These are phyloP conservation scores for Phaetusa simplex DNA, from an alignment of 2,113 vertebrate genomes.

Conservation along the genomic window DNA sequence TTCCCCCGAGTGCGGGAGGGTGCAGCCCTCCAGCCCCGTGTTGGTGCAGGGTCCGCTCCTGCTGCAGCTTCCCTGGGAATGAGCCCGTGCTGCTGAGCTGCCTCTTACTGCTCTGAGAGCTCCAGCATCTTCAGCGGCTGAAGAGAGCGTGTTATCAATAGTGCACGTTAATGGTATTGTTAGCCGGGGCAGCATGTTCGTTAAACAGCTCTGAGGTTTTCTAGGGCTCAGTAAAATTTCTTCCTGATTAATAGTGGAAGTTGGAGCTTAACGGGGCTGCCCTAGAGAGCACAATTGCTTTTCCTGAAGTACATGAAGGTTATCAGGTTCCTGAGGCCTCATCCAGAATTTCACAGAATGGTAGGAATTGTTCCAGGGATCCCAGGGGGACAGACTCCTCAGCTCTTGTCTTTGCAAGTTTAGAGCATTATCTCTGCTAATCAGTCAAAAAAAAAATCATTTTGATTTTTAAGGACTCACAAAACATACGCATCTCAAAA, in stretches of 20 bases:
- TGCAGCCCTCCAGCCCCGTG: background rate
- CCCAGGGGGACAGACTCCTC: background rate
- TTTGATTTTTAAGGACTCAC: background rate
- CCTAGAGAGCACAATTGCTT: background rate
- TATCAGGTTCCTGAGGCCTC: background rate
- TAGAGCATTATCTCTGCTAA: background rate
- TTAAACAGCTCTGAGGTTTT: background rate
- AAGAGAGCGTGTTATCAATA: background rate
- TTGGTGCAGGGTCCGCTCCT: background rate
- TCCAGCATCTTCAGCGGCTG: background rate
- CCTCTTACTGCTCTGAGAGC: background rate
- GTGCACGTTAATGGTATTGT: background rate
- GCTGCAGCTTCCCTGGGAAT: background rate
- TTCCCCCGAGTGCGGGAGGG: rapidly evolving
- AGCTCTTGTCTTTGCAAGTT: background rate
- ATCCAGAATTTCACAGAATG: background rate
- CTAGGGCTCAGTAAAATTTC: background rate
- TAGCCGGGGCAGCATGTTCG: background rate
- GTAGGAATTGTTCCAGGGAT: background rate
- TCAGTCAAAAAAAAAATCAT: background rate
- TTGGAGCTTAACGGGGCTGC: background rate
- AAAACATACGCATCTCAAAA: background rate
- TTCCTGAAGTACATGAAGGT: background rate
- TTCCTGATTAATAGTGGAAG: background rate
- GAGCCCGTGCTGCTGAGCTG: background rate